Evolutionary conservation across 2,888 invertebrate species (phyloP), one percentile per base, ranked within the genome.

Genomic region (Drosophila mercatorum): DNA sequence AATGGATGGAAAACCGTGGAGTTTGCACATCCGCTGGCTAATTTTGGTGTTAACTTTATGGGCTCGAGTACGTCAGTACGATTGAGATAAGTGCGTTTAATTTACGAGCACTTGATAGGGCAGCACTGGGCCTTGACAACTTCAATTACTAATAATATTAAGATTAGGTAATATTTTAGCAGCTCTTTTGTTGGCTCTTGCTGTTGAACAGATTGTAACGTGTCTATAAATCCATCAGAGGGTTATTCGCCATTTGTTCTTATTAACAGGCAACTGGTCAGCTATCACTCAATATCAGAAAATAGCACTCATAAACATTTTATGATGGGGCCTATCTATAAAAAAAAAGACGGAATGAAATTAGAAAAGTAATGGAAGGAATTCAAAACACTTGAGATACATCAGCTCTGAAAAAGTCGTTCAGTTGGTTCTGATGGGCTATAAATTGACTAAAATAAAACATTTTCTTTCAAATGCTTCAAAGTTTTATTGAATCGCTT

Each of bases 11-110:
- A 55, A 58, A 38, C 1, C 7, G 22, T 66, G 52, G 22, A 72
- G 43, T 58, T 61, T 28, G 34, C 28, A 63, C 66, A 74, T 70
- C 46, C 62, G 65, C 17, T 55, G 44, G 38, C 34, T 11, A 28
- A 8, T 51, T 12, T n/a, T 22, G 12, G n/a, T 41, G 41, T 40
- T 14, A 65, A 69, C 70, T 75, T 56, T 69, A 65, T 5, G n/a
- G n/a, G 28, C 47, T 31, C 62, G 59, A 52, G 55, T 52, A 51
- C 65, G 66, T 49, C 59, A 66, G 60, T 55, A 17, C 22, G 14
- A 55, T 51, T 41, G 10, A 57, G 80, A 79, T 77, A 79, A 77
- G 64, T 56, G 40, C 17, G 36, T 47, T 52, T 79, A 53, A 77
- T 77, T 79, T 77, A 77, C 34, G 43, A 34, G 22, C 8, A 3